Evolutionary conservation across 2,113 vertebrate genomes (phyloP).

Genomic region (Onychorhynchus coronatus): DNA sequence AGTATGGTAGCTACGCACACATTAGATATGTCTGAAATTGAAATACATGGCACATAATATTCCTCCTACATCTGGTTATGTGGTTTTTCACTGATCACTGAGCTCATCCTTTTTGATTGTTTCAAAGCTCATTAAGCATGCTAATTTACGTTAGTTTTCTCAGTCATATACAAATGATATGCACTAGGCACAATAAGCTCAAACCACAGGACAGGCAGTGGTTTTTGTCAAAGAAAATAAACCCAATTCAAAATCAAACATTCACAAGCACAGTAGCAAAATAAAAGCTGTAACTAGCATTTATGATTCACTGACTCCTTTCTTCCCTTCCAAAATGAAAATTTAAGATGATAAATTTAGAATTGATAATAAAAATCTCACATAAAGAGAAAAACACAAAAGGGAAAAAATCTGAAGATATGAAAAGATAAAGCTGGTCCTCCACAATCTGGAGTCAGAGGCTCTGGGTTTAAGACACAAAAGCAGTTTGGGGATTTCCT

Average conservation of each 20-base stretch:
- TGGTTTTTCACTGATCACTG: not conserved
- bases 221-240: not conserved
- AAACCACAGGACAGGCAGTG: not conserved
- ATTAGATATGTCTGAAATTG: not conserved
- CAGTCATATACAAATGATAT: not conserved
- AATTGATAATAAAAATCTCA: not conserved
- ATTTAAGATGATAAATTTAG: not conserved
- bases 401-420: not conserved
- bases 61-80: not conserved
- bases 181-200: not conserved
- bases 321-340: not conserved
- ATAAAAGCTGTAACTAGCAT: not conserved
- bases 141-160: not conserved
- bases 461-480: conserved; percentile 26
- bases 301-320: conserved; percentile 18
- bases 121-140: conserved; percentile 13
- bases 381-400: not conserved
- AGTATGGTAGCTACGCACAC: not conserved
- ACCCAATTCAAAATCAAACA: conserved; percentile 4
- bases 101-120: not conserved
- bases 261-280: not conserved
- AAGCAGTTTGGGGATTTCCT: conserved; percentile 52
- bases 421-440: not conserved
- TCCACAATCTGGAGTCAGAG: conserved; percentile 68
- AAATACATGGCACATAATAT: not conserved